Base-by-base conservation (phyloP, 2,888 invertebrate species). In the Chorisops tibialis region DNA sequence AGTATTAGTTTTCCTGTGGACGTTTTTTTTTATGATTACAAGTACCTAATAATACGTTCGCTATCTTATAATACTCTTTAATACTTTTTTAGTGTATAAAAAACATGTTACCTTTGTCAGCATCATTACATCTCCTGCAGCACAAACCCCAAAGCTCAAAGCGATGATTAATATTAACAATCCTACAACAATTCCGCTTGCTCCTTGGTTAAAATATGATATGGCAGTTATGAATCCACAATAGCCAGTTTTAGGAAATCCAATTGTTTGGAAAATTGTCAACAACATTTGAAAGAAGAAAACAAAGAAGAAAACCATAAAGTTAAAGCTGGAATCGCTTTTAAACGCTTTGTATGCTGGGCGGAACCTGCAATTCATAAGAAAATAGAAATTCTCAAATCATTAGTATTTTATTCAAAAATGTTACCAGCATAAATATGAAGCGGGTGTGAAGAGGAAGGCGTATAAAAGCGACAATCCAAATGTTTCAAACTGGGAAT, bases 271-370 rank as follows among this genome's bases (percentile, higher is more conserved):
- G 56, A 96, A 85, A 61, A 93, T 79, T 24, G 93, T 90, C 61
- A 96, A 87, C 63, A 96, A 81, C 74, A 91, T 89, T 87, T 97
- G 96, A 79, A 96, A 91, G 81, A 96, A 91, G 81, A 97, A 97
- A 72, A 99, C 91, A 78, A 99, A 96, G 85, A 99, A 99, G 82
- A 96, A 99, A 59, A 97, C 93, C 93, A 99, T 98, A 77, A 99
- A 99, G 80, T 97, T 99, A 84, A 99, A 96, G 3, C 98, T 98
- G 70, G 96, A 97, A 81, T 99, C 99, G 75, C 91, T 94, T 74
- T 97, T 89, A 83, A 99, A 98, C 67, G 98, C 99, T 81, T 98
- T 98, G 82, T 99, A 99, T 65, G 96, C 91, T 48, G 99, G 98
- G 76, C 99, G 85, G 81, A 95, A 99, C 78, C 79, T 78, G 61